Evolutionary conservation across 2,113 vertebrate species (phyloP), one percentile per base, ranked within the genome.

Genomic region (Orientallactaga bullata): DNA sequence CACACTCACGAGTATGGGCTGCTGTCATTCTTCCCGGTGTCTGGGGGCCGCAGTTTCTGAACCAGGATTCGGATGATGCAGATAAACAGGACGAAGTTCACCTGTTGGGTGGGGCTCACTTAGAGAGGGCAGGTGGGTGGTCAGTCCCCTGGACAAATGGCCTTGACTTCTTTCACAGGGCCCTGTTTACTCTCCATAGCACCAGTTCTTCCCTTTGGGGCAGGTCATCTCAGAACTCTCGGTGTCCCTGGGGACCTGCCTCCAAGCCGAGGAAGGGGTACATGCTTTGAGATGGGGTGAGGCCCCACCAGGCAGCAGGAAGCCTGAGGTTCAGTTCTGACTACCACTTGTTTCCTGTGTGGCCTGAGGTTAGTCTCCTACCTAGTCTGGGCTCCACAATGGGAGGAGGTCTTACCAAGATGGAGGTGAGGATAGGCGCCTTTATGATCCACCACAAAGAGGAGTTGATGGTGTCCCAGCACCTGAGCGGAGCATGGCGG

Each of bases 401-500:
- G 7, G 91, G 71, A 73, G 58, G 58, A 28, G 17, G 37, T 83
- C 98, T 99, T 98, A 99, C 99, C 98, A 99, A 97, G 96, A 99
- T 99, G 93, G 99, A 99, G 72, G 98, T 85, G 93, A 99, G 98
- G 98, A 99, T 99, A 47, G 99, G 99, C 35, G 97, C 98, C 98
- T 98, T 99, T 97, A 99, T 99, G 98, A 99, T 99, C 99, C 99
- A 99, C 99, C 99, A 99, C 32, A 98, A 96, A 0, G 95, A 83
- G 90, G 99, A 98, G 55, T 98, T 94, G 89, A 99, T 99, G 85
- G 97, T 96, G 91, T 99, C 97, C 99, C 99, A 99, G 98, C 99
- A 99, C 96, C 99, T 99, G 97, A 11, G 55, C 8, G 81, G 81
- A 37, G 42, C 4, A 5, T 0, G 17, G 55, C 17, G 69, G 73